Evolutionary conservation across 1,140 invertebrate genomes (phyloP).

Genomic region (Geopemphigus sp.): DNA sequence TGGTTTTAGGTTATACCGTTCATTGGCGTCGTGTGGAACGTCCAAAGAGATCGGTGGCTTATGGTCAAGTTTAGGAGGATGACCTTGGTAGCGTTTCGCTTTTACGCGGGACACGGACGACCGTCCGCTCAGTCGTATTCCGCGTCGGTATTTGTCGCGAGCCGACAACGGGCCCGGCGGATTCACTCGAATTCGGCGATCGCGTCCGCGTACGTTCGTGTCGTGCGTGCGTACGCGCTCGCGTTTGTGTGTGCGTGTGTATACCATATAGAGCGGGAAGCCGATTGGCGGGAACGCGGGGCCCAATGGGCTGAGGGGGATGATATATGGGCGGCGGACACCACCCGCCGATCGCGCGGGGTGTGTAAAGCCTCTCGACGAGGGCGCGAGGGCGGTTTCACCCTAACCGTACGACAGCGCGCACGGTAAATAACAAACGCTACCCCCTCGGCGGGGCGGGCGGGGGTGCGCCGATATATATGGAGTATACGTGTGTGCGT

Average conservation of each 20-base stretch:
- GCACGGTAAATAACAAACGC: constrained; percentile 45
- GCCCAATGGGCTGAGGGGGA: constrained; percentile 41
- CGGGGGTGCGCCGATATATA: constrained; percentile 36
- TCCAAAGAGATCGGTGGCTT: no score
- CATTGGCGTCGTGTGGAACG: no score
- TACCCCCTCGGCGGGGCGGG: constrained; percentile 10
- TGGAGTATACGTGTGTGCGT: background rate
- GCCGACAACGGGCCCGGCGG: no score
- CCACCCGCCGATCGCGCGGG: constrained; percentile 24
- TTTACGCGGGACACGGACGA: no score
- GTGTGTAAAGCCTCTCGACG: background rate
- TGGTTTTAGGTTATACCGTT: no score
- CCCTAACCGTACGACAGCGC: background rate
- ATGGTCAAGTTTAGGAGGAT: no score
- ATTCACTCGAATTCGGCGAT: no score
- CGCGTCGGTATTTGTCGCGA: no score
- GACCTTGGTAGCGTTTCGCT: no score
- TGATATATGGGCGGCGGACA: constrained; percentile 47
- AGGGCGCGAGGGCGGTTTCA: constrained; percentile 19
- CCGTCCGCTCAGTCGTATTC: no score
- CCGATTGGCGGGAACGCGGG: constrained; percentile 42
- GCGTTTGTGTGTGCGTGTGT: background rate
- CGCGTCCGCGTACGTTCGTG: no score
- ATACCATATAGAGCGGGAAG: constrained; percentile 33
- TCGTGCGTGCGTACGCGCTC: background rate